These are phyloP conservation scores for Hemichromis elongatus DNA, from an alignment of 2,113 vertebrate species.

Conservation along the genomic window DNA sequence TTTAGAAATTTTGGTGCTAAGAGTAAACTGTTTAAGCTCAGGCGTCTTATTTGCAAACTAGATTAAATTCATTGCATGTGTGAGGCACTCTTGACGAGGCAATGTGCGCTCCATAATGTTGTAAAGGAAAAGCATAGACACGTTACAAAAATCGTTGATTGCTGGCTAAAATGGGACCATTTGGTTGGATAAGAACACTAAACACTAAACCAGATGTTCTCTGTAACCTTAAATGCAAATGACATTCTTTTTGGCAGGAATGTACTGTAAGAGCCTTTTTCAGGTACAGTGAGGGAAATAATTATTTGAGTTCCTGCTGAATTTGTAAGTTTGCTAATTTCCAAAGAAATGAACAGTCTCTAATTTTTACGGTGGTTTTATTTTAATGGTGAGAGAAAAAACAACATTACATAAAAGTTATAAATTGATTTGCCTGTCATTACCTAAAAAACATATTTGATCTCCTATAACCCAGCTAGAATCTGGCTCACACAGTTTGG, in stretches of 20 bases:
- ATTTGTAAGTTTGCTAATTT: not conserved
- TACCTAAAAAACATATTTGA: not conserved
- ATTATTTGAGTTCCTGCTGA: not conserved
- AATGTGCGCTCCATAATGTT: not conserved
- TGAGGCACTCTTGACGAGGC: not conserved
- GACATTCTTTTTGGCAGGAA: not conserved
- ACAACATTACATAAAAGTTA: not conserved
- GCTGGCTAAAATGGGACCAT: not conserved
- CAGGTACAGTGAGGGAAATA: not conserved
- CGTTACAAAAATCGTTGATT: not conserved
- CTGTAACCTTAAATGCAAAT: not conserved
- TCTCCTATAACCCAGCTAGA: not conserved
- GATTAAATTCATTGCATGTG: not conserved
- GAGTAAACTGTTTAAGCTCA: not conserved
- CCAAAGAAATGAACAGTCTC: not conserved
- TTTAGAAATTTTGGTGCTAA: not conserved
- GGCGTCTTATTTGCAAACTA: not conserved
- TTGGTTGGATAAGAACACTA: not conserved
- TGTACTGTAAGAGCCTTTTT: not conserved
- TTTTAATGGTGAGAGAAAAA: not conserved
- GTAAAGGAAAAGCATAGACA: not conserved
- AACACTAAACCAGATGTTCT: not conserved
- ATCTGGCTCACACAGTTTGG: not conserved
- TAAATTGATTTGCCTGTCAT: not conserved
- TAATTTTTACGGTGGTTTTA: not conserved